Base-by-base conservation (phyloP, 2,113 vertebrate genomes). In the Perca schrenkii region DNA sequence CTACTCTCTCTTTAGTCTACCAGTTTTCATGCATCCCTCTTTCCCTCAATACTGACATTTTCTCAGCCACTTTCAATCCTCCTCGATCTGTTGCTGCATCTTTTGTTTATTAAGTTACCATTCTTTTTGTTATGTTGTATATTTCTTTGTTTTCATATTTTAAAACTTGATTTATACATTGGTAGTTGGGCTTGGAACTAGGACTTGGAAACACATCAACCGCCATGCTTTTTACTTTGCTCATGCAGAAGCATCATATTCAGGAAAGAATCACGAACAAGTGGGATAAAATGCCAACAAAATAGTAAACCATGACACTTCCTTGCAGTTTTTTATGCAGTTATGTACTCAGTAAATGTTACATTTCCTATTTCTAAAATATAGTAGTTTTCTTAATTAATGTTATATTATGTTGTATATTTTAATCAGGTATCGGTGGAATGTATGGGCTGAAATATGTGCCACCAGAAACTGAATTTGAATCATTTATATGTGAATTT, bases 1-100 rank as follows among this genome's bases (percentile, higher is more conserved):
- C 63, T 25, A 58, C 54, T 47, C 22, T 53, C 22, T 82, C 40
- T 49, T 85, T 68, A 83, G 21, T 10, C 21, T 69, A 14, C 10
- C 28, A 62, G 73, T n/a, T 31, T 6, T 74, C 52, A 61, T 31
- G 15, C 19, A 40, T 56, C 53, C 7, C 4, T 77, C 60, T 74
- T 66, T 52, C 16, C 34, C 16, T 47, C 52, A 54, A 0, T 77
- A 47, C 65, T 62, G 56, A 19, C 50, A 21, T 64, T 64, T 61
- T 61, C 68, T 73, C 73, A 43, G 12, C 5, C 25, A 52, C 6
- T 74, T 52, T 62, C 49, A 57, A 31, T n/a, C 47, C 64, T 80
- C 8, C 54, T 52, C 16, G 0, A 49, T 49, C 34, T 79, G 22
- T 67, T 53, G 6, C 52, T 36, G 3, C 1, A 22, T 70, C 8